These are phyloP conservation scores for Danio rerio DNA, from an alignment of 2,113 vertebrate species.

Conservation along the genomic window GRCz12tu NC_133198.1:19278001-19278500, in stretches of 20 bases:
- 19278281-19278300: neutral
- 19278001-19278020: neutral
- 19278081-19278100: constrained; percentile 1
- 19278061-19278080: constrained; percentile 9
- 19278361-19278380: too few species aligned
- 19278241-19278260: neutral
- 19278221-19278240: neutral
- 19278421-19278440: too few species aligned
- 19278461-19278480: too few species aligned
- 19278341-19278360: too few species aligned
- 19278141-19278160: neutral
- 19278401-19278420: too few species aligned
- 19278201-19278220: neutral
- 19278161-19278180: neutral
- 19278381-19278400: too few species aligned
- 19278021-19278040: neutral
- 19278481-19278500: too few species aligned
- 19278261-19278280: neutral
- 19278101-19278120: neutral
- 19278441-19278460: too few species aligned
- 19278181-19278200: neutral
- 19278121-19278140: neutral
- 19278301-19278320: neutral
- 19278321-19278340: too few species aligned
- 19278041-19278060: neutral